Evolutionary conservation across 2,113 vertebrate genomes (phyloP), one percentile per base, ranked within the genome.

Genomic region (Hassar affinis): DNA sequence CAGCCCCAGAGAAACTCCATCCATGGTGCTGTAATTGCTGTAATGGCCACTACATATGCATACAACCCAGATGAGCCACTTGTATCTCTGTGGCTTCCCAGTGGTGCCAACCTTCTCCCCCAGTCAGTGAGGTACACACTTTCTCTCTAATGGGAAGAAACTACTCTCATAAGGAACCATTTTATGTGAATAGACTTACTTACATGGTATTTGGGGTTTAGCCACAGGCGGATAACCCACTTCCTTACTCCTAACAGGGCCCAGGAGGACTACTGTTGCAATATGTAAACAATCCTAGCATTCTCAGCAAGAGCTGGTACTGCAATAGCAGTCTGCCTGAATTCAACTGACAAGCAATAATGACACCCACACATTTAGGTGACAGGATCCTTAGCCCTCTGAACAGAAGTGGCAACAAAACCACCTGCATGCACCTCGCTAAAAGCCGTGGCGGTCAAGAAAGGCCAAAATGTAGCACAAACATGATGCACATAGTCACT

Each of bases 251-350:
- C 52, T 25, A 38, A 78, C 30, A 78, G 33, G 75, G 33, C 52
- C 75, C 75, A 78, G 52, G 52, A 78, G 75, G 75, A 57, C 20
- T 3, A 78, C 75, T 54, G 33, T 78, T 38, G 75, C 52, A 75
- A 75, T 27, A 4, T 75, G 47, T 75, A 52, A 78, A 78, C 75
- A 78, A 57, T 57, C 52, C 11, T 14, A 78, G 52, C 33, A 25
- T 57, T 78, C 11, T 42, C 51, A 77, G 30, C 51, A 56, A 18
- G 33, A 77, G 25, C 75, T 54, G 18, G 17, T 77, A 33, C 75
- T 1, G 18, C 51, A 56, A 42, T 22, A 33, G 51, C 27, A 77
- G 56, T 77, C 75, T 56, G 75, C n/a, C 9, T 56, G 18, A 56
- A 77, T 77, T 15, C 20, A 76, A 35, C 14, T 22, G 15, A 4